Base-by-base conservation (phyloP, 1,140 invertebrate genomes). In the Sesamia nonagrioides region DNA sequence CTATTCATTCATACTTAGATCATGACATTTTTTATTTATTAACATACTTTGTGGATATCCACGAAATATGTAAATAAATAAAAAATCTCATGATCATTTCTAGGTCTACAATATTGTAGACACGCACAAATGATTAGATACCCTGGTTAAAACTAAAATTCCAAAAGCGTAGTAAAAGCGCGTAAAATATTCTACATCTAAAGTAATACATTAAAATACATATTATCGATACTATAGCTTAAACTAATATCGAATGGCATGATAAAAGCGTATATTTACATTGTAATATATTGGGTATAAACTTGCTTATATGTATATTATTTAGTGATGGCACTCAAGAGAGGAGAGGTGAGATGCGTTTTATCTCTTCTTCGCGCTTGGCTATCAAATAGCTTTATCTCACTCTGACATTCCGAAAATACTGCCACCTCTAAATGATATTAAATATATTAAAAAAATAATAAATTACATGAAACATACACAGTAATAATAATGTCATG, bases 201-300 rank as follows among this genome's bases (percentile, higher is more conserved):
- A n/a, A 27, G 27, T 27, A 27, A 27, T 27, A 27, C 27, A 27
- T 27, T 27, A 27, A 66, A 42, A 42, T 66, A 18, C n/a, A 66
- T 42, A 42, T 66, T 17, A 66, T 15, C 13, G 21, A 21, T 66
- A 66, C 5, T 18, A 66, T 42, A 17, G 37, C 2, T 15, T 66
- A 42, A 37, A 66, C 42, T 66, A 66, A 66, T 66, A 66, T 66
- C 61, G 61, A 66, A 66, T 42, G 61, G 61, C 61, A 66, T 63
- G 37, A 18, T 6, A 66, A 17, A 42, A 66, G 61, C 37, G 37
- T 66, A 42, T 18, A 66, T 37, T 40, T 63, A 63, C 60, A 63
- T 42, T 18, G 11, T 45, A 7, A 45, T 13, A 45, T 13, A 56
- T 56, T 56, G 7, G 11, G 9, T 27, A 17, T 54, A 54, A 17